Evolutionary conservation across 1,140 invertebrate genomes (phyloP), one percentile per base, ranked within the genome.

Genomic region (Polypedilum vanderplanki): DNA sequence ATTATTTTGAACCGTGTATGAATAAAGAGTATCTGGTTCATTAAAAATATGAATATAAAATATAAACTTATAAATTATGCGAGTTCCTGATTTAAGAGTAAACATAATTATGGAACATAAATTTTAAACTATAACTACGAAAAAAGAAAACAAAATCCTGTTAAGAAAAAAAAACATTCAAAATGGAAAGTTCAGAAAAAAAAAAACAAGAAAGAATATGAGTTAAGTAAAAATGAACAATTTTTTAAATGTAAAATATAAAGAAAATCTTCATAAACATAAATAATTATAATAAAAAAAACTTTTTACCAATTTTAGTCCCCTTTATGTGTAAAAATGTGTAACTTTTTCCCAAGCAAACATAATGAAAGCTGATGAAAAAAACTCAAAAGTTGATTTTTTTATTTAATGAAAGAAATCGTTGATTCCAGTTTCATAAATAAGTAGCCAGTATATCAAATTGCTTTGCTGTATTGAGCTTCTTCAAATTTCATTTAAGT

Each of bases 261-360:
- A 57, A 15, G 24, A 33, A 57, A 57, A 57, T n/a, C 46, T 57
- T 57, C 46, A 57, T 57, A 57, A 57, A 15, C 46, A 57, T 57
- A n/a, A 8, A 57, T 70, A 70, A 70, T 70, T 70, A 22, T 22
- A 70, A 20, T 70, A 70, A 70, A n/a, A n/a, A 70, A 70, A 70
- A 70, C 65, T 70, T 70, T 70, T 70, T 70, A 70, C 65, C 65
- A 70, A 70, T 70, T 70, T 70, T 70, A 70, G 65, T 70, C 65
- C 46, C 46, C 65, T 70, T 20, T 70, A 22, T 70, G 18, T 70
- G 65, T 70, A 20, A 70, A 70, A 70, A 70, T 22, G 65, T 22
- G 65, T 70, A 18, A 18, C 24, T 33, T 22, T 70, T 22, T 70
- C 65, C 65, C 65, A 18, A 22, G 9, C 65, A 70, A 17, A 57